phyloP scores from a whole-genome alignment of 2,113 vertebrate species.

The Leiothrix lutea region DNA sequence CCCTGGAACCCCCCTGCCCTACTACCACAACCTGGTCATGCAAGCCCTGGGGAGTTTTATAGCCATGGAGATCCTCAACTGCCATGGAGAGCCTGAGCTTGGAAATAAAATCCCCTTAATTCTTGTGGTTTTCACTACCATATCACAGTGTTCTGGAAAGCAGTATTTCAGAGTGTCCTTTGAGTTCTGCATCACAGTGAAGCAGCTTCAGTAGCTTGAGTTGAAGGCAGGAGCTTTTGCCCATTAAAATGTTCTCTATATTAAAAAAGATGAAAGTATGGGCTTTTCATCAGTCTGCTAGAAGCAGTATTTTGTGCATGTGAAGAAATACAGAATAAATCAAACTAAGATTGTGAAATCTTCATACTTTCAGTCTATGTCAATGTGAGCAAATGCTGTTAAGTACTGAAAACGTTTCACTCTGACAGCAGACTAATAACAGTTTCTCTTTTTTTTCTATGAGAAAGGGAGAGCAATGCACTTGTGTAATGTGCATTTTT shows the following conservation, averaged over 20 bases:
- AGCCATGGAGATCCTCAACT: background rate
- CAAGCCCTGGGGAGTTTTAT: background rate
- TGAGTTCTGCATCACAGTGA: background rate
- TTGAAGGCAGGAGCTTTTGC: background rate
- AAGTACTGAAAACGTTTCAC: background rate
- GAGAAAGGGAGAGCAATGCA: background rate
- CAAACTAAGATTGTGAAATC: background rate
- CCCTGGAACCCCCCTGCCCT: fast-evolving
- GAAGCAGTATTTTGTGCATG: background rate
- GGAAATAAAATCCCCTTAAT: background rate
- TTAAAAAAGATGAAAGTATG: background rate
- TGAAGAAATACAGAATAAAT: background rate
- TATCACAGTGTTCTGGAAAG: background rate
- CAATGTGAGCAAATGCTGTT: background rate
- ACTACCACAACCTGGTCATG: background rate
- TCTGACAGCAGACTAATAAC: background rate
- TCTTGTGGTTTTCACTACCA: background rate
- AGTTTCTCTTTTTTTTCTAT: background rate
- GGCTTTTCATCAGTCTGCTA: background rate
- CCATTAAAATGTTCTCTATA: background rate
- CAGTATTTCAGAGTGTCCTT: background rate
- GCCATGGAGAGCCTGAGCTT: background rate
- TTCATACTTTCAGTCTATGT: background rate
- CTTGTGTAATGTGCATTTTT: background rate
- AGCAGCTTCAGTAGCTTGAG: background rate